Evolutionary conservation across 2,797 vertebrate genomes (phyloP).

Genomic region (Syngnathus acus): DNA sequence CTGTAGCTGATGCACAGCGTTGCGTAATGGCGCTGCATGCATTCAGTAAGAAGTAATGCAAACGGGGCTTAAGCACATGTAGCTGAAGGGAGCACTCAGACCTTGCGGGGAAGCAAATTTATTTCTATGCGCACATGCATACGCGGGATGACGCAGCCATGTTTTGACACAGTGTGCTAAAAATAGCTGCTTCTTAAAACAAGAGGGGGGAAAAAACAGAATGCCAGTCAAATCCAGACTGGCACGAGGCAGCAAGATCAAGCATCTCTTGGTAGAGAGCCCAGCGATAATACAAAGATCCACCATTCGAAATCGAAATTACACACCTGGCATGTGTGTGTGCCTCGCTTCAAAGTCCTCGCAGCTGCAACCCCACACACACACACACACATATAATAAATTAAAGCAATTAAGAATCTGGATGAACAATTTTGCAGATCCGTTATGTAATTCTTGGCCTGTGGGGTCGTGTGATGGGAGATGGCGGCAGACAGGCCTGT

Average conservation of each 20-base stretch:
- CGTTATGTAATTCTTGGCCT: constrained; percentile 53
- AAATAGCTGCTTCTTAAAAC: constrained; percentile 59
- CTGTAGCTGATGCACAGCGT: constrained; percentile 46
- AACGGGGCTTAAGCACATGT: constrained; percentile 48
- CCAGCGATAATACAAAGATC: not conserved
- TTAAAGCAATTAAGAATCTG: constrained; percentile 51
- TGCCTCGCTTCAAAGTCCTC: constrained; percentile 12
- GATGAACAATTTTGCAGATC: constrained; percentile 45
- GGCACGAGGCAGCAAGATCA: constrained; percentile 25
- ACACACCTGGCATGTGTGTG: constrained; percentile 34
- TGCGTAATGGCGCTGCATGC: constrained; percentile 56
- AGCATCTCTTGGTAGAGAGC: not conserved
- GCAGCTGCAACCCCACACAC: constrained; percentile 8
- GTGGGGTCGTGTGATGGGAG: constrained; percentile 41
- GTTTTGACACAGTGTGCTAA: constrained; percentile 69
- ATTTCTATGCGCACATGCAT: constrained; percentile 55
- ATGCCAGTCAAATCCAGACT: constrained; percentile 45
- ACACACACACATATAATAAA: constrained; percentile 25
- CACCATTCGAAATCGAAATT: constrained; percentile 18
- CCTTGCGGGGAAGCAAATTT: constrained; percentile 51
- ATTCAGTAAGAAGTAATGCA: constrained; percentile 43
- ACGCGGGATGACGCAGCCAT: constrained; percentile 54
- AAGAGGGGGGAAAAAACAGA: constrained; percentile 34
- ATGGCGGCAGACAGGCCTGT: constrained; percentile 55
- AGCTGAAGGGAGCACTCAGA: constrained; percentile 49